Conservation (phyloP, 2,797 vertebrate genomes). For the Emys orbicularis region DNA sequence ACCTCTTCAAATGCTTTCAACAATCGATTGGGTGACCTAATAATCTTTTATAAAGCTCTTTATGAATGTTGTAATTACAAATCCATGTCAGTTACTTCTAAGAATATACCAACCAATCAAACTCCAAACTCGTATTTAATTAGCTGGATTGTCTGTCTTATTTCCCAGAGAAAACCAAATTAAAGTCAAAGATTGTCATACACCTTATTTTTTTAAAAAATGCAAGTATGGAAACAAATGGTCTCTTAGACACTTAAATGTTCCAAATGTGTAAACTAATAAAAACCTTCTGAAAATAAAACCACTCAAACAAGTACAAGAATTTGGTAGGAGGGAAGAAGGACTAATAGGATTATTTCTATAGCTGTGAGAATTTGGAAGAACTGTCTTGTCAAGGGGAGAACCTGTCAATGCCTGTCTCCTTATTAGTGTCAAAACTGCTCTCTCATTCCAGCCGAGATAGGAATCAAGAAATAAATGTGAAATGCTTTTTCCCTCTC, state of each 20-base stretch:
- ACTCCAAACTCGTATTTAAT: background rate
- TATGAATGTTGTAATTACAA: conserved; percentile 26
- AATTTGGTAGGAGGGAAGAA: background rate
- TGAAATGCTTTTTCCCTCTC: background rate
- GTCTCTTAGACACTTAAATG: background rate
- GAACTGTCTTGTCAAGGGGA: rapidly evolving
- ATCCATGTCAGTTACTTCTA: conserved; percentile 2
- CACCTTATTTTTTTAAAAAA: background rate
- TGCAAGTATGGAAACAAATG: background rate
- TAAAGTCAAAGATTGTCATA: background rate
- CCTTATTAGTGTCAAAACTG: background rate
- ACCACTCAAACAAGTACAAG: rapidly evolving
- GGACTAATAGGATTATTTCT: background rate
- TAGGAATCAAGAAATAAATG: background rate
- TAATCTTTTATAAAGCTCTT: conserved; percentile 25
- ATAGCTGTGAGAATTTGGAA: background rate
- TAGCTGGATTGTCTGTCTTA: background rate
- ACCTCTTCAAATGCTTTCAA: conserved; percentile 4
- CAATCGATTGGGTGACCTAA: background rate
- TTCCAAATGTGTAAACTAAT: background rate
- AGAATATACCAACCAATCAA: conserved; percentile 49
- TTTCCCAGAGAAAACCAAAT: background rate
- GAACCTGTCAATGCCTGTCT: rapidly evolving
- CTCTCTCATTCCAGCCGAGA: rapidly evolving
- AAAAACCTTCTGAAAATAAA: background rate